Base-by-base conservation (phyloP, 2,113 vertebrate genomes). In the Polyodon spathula region DNA sequence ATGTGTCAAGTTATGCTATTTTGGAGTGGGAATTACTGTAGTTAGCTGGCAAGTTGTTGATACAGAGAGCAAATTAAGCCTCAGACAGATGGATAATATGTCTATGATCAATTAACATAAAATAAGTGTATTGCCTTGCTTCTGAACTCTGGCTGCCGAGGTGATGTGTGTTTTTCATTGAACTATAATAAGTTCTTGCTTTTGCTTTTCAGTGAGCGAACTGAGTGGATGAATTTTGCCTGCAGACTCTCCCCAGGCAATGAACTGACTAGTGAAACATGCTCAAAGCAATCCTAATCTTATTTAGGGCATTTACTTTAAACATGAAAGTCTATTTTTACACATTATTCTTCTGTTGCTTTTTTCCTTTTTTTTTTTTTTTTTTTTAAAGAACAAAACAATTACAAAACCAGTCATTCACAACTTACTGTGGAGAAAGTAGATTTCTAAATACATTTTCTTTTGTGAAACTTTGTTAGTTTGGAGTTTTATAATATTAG, bases 181-280 rank as follows among this genome's bases (percentile, higher is more conserved):
- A 80, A 73, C 71, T 71, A 73, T 78, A 81, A 79, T 82, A 75
- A 83, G 82, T 81, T 81, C 76, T 73, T 73, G 70, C 69, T 66
- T 74, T 76, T 72, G 70, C 76, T 80, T 88, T 87, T 88, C 80
- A 78, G 83, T 74, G 73, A 65, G 71, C 77, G 76, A 71, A 73
- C 74, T 83, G 78, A 69, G 80, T 77, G 76, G 79, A 85, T 79
- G 84, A 83, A 86, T 82, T 85, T 89, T 73, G 88, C 89, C 90
- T 71, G 75, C 69, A 83, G 88, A 91, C 81, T 78, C 73, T 92
- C 91, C 89, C 82, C 73, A 76, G 90, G 90, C 85, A 68, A 82
- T 73, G 78, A 76, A 81, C 84, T 80, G 82, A 82, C 80, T 73
- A 85, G 68, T 82, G 81, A 83, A 84, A 81, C 83, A 84, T 74